Conservation (phyloP, 2,113 vertebrate genomes). For the Leptocoma aspasia region DNA sequence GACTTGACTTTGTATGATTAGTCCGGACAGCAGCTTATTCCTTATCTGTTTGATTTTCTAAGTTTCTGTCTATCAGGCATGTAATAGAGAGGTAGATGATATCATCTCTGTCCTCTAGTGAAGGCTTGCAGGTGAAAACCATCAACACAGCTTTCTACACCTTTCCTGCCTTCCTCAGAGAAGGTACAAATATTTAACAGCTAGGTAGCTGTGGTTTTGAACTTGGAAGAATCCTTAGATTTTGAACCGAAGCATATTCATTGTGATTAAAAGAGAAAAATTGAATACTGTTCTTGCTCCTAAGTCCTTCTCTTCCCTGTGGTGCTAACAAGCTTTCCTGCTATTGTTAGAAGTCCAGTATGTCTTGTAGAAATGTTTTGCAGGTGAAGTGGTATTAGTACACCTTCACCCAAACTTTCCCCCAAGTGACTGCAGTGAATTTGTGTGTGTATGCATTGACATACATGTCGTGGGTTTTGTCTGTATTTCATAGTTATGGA, state of each 20-base stretch:
- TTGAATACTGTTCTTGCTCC: not conserved
- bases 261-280: not conserved
- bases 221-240: not conserved
- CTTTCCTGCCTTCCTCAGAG: not conserved
- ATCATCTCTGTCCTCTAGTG: not conserved
- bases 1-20: not conserved
- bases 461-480: fast-evolving
- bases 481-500: not conserved
- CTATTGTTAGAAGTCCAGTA: not conserved
- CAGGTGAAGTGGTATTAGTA: not conserved
- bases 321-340: not conserved
- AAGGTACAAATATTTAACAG: not conserved
- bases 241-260: not conserved
- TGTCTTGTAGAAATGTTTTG: not conserved
- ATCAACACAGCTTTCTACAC: not conserved
- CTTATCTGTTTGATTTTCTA: not conserved
- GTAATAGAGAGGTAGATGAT: not conserved
- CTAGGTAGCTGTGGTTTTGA: not conserved
- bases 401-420: not conserved
- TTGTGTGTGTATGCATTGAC: not conserved
- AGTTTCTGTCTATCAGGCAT: not conserved
- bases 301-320: not conserved
- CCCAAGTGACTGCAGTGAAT: not conserved
- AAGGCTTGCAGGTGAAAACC: not conserved
- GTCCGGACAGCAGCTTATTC: not conserved